A percentile compares a stretch with the other conserved stretches of the same genome.
Evolutionary conservation across 1,140 invertebrate species (phyloP).

Genomic region (Helicorthomorpha holstii): DNA sequence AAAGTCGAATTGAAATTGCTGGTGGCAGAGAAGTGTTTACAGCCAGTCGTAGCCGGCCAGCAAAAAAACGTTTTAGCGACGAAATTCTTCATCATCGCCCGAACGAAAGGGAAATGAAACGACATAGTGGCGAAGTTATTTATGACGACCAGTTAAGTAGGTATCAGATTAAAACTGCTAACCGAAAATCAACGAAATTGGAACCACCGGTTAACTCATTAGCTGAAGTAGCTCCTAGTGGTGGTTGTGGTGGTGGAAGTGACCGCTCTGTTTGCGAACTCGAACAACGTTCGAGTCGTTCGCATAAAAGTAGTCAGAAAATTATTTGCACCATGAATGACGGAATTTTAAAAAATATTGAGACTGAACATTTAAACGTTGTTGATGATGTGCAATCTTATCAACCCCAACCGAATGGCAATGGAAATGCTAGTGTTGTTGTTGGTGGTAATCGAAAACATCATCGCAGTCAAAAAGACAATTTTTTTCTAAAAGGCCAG

Average conservation of each 20-base stretch:
- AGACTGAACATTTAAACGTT: background rate
- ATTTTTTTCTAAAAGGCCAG: background rate
- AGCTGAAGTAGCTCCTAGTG: background rate
- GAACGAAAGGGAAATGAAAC: constrained; percentile 20
- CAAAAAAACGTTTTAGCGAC: constrained; percentile 46
- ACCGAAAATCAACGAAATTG: constrained; percentile 1
- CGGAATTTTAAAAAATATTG: too few species aligned
- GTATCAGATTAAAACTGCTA: constrained; percentile 11
- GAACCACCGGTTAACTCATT: constrained; percentile 20
- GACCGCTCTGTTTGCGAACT: constrained; percentile 12
- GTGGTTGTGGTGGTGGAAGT: background rate
- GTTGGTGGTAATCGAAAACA: background rate
- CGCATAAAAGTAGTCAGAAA: background rate
- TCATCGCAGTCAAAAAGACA: background rate
- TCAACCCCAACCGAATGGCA: background rate
- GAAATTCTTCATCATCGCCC: constrained; percentile 25
- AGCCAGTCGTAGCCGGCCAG: constrained; percentile 58
- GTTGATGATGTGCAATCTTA: background rate
- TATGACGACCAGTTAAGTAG: constrained; percentile 13
- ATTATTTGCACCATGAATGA: background rate
- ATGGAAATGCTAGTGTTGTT: background rate
- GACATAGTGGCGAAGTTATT: constrained; percentile 12
- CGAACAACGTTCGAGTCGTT: background rate
- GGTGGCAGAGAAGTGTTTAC: constrained; percentile 70
- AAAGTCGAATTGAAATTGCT: constrained; percentile 64